Evolutionary conservation across 2,113 vertebrate genomes (phyloP).

Genomic region (Saimiri boliviensis): DNA sequence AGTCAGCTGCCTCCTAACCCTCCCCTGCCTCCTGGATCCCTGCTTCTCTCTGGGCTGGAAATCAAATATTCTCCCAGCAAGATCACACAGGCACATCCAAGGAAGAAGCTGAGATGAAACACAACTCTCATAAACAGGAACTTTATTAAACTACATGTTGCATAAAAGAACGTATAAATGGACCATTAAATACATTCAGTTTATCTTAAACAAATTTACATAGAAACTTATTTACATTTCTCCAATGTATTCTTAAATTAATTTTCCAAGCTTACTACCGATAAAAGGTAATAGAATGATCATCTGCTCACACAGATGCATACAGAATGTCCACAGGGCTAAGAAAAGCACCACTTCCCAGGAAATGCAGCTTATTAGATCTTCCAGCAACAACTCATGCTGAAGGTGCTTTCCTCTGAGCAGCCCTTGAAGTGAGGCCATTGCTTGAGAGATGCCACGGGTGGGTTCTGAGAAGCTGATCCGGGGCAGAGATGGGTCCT

Average conservation of each 20-base stretch:
- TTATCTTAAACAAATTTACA: conserved; percentile 80
- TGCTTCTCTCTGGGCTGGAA: background rate
- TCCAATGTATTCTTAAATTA: conserved; percentile 85
- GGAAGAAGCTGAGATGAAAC: conserved; percentile 63
- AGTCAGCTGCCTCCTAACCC: background rate
- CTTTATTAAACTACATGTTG: conserved; percentile 87
- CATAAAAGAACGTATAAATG: conserved; percentile 86
- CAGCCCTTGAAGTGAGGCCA: background rate
- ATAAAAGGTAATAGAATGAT: conserved; percentile 79
- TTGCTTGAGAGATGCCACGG: background rate
- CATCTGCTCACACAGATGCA: conserved; percentile 79
- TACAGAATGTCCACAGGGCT: conserved; percentile 51
- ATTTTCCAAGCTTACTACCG: conserved; percentile 81
- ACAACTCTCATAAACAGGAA: conserved; percentile 79
- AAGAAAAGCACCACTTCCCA: conserved; percentile 50
- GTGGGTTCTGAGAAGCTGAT: conserved; percentile 45
- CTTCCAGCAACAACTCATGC: conserved; percentile 46
- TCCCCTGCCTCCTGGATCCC: background rate
- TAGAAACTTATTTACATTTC: conserved; percentile 86
- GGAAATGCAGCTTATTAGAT: conserved; percentile 49
- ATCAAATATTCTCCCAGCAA: background rate
- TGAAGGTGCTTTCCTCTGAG: conserved; percentile 31
- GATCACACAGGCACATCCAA: background rate
- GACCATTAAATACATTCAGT: conserved; percentile 87
- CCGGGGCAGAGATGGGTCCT: conserved; percentile 1